Conservation (phyloP, 2,797 vertebrate genomes). For the Lycodopsis pacificus region DNA sequence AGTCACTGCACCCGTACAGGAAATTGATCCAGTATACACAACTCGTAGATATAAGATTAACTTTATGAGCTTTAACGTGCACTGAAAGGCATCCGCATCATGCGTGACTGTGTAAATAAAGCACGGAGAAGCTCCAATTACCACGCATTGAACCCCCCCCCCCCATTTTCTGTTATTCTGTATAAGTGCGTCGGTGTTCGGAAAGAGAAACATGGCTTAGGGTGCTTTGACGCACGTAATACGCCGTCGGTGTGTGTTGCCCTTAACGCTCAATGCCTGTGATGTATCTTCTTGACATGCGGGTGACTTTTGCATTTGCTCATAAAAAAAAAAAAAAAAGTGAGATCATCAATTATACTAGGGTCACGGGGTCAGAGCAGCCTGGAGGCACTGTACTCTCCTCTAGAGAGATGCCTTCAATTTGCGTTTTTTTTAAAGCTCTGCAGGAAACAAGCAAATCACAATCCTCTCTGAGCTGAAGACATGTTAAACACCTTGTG, state of each 20-base stretch:
- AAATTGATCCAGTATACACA: neutral
- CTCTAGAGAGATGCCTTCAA: constrained; percentile 42
- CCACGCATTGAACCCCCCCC: neutral
- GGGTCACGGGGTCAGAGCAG: constrained; percentile 58
- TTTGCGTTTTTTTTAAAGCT: constrained; percentile 37
- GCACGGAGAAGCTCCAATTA: neutral
- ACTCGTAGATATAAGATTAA: neutral
- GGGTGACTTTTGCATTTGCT: constrained; percentile 41
- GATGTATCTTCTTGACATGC: constrained; percentile 37
- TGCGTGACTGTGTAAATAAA: neutral
- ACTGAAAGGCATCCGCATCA: neutral
- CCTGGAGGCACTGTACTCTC: constrained; percentile 34
- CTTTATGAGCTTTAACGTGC: neutral
- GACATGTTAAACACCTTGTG: constrained; percentile 8
- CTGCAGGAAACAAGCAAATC: neutral
- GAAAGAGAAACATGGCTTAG: neutral
- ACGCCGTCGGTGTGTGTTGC: constrained; percentile 13
- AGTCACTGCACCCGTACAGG: neutral
- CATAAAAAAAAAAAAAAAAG: constrained; percentile 29
- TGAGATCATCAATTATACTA: constrained; percentile 60
- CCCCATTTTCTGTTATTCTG: neutral
- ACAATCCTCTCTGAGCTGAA: constrained; percentile 25
- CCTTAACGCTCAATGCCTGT: constrained; percentile 22
- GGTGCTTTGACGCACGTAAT: constrained; percentile 9
- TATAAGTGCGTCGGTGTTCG: neutral